Evolutionary conservation across 2,797 vertebrate species (phyloP).

Genomic region (Microctenopoma stevenorrisi): DNA sequence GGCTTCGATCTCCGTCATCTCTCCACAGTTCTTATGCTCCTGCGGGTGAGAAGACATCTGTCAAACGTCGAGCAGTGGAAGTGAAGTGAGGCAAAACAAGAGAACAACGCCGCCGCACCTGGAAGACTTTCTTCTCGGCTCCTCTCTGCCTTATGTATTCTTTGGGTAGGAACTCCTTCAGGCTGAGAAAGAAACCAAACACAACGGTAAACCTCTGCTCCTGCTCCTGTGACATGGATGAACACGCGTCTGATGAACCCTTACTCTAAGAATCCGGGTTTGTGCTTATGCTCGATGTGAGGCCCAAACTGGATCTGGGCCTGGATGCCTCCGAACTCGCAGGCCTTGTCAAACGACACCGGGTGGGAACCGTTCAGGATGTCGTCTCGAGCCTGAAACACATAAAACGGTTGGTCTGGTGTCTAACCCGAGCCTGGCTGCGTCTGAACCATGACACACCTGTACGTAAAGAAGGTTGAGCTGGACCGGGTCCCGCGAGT

Average conservation of each 20-base stretch:
- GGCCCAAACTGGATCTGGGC: constrained; percentile 99
- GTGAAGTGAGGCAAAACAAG: not conserved
- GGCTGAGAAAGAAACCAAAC: constrained; percentile 74
- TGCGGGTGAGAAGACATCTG: constrained; percentile 57
- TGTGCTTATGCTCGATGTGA: constrained; percentile 97
- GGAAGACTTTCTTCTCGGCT: constrained; percentile 96
- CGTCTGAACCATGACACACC: no score
- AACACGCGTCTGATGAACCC: constrained; percentile 22
- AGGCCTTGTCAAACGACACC: constrained; percentile 97
- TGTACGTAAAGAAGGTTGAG: constrained; percentile 91
- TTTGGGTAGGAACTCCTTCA: constrained; percentile 99
- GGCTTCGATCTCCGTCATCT: constrained; percentile 97
- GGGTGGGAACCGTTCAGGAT: constrained; percentile 98
- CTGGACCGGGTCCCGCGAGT: constrained; percentile 97
- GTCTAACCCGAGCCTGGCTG: no score
- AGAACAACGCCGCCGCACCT: constrained; percentile 81
- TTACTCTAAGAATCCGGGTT: constrained; percentile 99
- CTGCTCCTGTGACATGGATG: no score
- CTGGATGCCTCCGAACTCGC: constrained; percentile 97
- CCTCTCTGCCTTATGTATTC: constrained; percentile 99
- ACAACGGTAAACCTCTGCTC: not conserved
- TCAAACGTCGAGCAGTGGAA: not conserved
- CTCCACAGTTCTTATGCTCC: constrained; percentile 97
- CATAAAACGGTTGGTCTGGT: no score
- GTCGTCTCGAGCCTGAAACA: constrained; percentile 98